These are phyloP conservation scores for Pseudorhiza aurosa DNA, from an alignment of 30 jellyfish, hydroid and myxozoan genomes.

Conservation along the genomic window DNA sequence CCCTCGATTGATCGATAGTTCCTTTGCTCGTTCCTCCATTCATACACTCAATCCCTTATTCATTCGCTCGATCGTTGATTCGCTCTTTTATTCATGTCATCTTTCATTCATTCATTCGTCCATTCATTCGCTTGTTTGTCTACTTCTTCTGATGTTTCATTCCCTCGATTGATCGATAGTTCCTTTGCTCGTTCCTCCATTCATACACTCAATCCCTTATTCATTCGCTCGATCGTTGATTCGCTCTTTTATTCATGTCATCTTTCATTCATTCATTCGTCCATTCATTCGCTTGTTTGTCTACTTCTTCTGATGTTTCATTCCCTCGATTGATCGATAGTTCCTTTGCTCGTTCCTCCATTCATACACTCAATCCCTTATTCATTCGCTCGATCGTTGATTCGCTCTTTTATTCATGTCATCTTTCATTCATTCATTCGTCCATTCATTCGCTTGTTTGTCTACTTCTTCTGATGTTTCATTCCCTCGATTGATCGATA, in stretches of 20 bases:
- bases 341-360: too few species aligned
- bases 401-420: too few species aligned
- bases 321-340: too few species aligned
- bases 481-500: too few species aligned
- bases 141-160: background rate
- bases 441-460: too few species aligned
- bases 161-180: background rate
- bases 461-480: too few species aligned
- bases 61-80: background rate
- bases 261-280: background rate
- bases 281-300: background rate
- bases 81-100: background rate
- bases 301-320: too few species aligned
- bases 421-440: too few species aligned
- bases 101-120: background rate
- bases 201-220: background rate
- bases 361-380: too few species aligned
- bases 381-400: too few species aligned
- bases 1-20: too few species aligned
- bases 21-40: background rate
- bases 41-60: background rate
- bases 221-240: background rate
- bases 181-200: background rate
- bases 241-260: too few species aligned
- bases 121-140: background rate